phyloP scores from a whole-genome alignment of 2,113 vertebrate species.

The Anguilla japonica region DNA sequence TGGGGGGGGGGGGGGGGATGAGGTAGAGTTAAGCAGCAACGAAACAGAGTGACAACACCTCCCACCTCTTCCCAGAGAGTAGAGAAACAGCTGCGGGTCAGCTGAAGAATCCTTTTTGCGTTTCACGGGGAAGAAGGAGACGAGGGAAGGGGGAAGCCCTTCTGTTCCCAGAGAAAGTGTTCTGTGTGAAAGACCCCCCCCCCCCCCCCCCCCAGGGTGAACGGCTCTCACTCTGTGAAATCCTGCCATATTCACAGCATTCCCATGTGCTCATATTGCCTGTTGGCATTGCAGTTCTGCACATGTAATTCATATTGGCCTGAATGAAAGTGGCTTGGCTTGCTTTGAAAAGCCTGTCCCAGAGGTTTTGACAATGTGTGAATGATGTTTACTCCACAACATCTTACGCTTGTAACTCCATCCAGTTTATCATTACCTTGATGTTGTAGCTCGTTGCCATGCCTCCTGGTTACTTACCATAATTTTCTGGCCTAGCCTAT shows the following conservation, averaged over 20 bases:
- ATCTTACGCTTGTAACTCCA: too few relatives aligned
- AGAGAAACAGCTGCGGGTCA: constrained; percentile 55
- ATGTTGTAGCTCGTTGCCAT: too few relatives aligned
- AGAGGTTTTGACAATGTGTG: not conserved
- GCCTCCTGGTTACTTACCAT: too few relatives aligned
- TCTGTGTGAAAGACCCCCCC: not conserved
- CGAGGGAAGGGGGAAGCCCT: not conserved
- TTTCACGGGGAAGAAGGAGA: not conserved
- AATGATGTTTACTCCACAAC: too few relatives aligned
- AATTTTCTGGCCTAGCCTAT: too few relatives aligned
- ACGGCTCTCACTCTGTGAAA: not conserved
- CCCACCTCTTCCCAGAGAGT: constrained; percentile 35
- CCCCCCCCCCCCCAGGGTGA: not conserved
- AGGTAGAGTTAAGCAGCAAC: constrained; percentile 28
- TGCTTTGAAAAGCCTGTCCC: not conserved
- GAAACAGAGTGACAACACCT: constrained; percentile 12
- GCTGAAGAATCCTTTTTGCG: constrained; percentile 39
- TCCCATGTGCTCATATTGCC: not conserved
- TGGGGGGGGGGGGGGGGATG: not conserved
- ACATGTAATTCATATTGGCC: not conserved
- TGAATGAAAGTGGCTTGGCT: not conserved
- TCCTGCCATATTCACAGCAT: not conserved
- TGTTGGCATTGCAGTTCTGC: not conserved
- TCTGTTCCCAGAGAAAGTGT: constrained; percentile 39
- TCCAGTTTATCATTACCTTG: too few relatives aligned